These are phyloP conservation scores for Carabus problematicus DNA, from an alignment of 2,888 invertebrate species.

Conservation along the genomic window DNA sequence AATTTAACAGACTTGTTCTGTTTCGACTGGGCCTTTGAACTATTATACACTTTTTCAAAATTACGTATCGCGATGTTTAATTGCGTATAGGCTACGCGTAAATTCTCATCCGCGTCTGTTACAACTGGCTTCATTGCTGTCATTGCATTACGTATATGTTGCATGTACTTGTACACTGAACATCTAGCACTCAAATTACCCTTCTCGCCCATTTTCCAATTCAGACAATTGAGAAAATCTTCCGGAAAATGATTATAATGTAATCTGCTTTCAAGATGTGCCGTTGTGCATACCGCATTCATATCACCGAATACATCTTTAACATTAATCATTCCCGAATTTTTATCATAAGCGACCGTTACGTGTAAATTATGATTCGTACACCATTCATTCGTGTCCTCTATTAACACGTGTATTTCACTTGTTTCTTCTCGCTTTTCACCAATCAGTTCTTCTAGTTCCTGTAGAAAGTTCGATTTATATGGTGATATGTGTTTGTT, in stretches of 20 bases:
- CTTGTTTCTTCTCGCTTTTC: slow-evolving; percentile 45
- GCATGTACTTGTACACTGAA: slow-evolving; percentile 46
- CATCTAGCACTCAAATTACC: slow-evolving; percentile 13
- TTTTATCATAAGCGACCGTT: slow-evolving; percentile 6
- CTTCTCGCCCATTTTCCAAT: slow-evolving; percentile 29
- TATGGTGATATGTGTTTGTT: slow-evolving; percentile 59
- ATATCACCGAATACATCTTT: slow-evolving; percentile 24
- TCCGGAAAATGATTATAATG: slow-evolving; percentile 28
- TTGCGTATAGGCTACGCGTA: slow-evolving; percentile 55
- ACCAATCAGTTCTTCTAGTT: slow-evolving; percentile 61
- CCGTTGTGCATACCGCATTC: slow-evolving; percentile 21
- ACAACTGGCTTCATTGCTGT: slow-evolving; percentile 51
- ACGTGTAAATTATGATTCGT: slow-evolving; percentile 45
- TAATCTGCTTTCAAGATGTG: slow-evolving; percentile 35
- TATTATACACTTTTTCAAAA: slow-evolving; percentile 52
- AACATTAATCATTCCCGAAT: slow-evolving; percentile 18
- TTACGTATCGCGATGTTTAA: slow-evolving; percentile 56
- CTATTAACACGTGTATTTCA: slow-evolving; percentile 18
- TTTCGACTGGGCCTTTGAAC: slow-evolving; percentile 47
- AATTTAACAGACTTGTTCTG: slow-evolving; percentile 55
- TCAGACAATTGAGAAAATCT: slow-evolving; percentile 30
- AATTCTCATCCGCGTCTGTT: slow-evolving; percentile 54
- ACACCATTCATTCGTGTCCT: slow-evolving; percentile 50
- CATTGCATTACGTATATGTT: slow-evolving; percentile 55
- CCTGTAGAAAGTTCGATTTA: slow-evolving; percentile 62